Conservation (phyloP, 1,140 invertebrate species). For the Euura saliciscinereae region DNA sequence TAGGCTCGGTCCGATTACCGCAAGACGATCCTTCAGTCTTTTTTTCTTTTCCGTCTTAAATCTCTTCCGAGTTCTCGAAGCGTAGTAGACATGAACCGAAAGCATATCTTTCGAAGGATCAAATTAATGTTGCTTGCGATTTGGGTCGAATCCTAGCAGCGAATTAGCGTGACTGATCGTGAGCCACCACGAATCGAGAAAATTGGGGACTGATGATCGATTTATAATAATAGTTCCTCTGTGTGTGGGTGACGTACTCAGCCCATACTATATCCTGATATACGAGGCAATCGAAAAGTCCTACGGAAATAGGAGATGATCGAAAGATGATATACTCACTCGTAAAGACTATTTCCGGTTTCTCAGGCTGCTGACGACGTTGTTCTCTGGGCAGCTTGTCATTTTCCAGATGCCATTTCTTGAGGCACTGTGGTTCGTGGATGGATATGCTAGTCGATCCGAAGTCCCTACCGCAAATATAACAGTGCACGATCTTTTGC, state of each 20-base stretch:
- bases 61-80: neutral
- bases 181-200: too few species aligned
- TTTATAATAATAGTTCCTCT: too few species aligned
- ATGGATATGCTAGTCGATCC: constrained; percentile 74
- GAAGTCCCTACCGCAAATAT: constrained; percentile 78
- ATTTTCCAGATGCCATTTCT: constrained; percentile 77
- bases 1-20: too few species aligned
- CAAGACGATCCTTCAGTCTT: neutral
- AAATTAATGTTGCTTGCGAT: too few species aligned
- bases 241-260: too few species aligned
- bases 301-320: too few species aligned
- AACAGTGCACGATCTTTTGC: constrained; percentile 63
- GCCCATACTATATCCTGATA: too few species aligned
- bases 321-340: constrained; percentile 43
- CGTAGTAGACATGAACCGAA: too few species aligned
- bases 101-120: too few species aligned
- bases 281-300: too few species aligned
- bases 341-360: constrained; percentile 65
- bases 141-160: too few species aligned
- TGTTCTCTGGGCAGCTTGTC: constrained; percentile 66
- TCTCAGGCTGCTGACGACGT: constrained; percentile 65
- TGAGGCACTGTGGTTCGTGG: constrained; percentile 79
- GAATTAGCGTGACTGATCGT: too few species aligned
- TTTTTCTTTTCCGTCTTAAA: neutral
- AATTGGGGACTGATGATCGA: neutral